These are phyloP conservation scores for Danio tinwini DNA, from an alignment of 2,797 vertebrate species.

Conservation along the genomic window DNA sequence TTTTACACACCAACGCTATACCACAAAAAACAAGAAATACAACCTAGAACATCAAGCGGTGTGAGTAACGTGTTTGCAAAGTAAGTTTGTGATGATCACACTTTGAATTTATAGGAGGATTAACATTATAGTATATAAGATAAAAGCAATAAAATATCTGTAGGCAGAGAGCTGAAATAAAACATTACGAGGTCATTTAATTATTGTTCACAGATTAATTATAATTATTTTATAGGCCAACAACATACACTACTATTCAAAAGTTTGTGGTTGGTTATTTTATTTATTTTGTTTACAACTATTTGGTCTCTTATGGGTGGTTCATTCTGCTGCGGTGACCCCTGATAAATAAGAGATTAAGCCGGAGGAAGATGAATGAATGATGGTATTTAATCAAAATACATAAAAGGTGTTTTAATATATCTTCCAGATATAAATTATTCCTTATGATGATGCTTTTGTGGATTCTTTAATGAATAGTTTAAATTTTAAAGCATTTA, in stretches of 20 bases:
- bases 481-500: too few relatives aligned
- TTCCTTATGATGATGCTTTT: too few relatives aligned
- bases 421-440: not conserved
- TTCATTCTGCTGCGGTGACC: too few relatives aligned
- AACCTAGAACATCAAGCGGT: not conserved
- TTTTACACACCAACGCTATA: not conserved
- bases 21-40: not conserved
- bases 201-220: not conserved
- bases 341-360: too few relatives aligned
- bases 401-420: not conserved
- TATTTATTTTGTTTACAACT: not conserved
- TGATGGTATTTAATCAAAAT: too few relatives aligned
- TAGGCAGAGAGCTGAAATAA: not conserved
- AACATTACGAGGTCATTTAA: too few relatives aligned
- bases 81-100: not conserved
- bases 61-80: slow-evolving; percentile 20
- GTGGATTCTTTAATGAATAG: too few relatives aligned
- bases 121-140: not conserved
- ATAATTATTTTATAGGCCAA: not conserved
- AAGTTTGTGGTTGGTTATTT: not conserved
- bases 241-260: not conserved
- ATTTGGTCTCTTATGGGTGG: not conserved
- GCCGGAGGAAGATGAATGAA: too few relatives aligned
- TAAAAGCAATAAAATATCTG: not conserved
- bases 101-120: not conserved